Percentiles rank a stretch among this genome's conserved stretches.
Evolutionary conservation across 53 echinoderm and acorn worm genomes (phyloP).

Genomic region (Hippasteria phrygiana): DNA sequence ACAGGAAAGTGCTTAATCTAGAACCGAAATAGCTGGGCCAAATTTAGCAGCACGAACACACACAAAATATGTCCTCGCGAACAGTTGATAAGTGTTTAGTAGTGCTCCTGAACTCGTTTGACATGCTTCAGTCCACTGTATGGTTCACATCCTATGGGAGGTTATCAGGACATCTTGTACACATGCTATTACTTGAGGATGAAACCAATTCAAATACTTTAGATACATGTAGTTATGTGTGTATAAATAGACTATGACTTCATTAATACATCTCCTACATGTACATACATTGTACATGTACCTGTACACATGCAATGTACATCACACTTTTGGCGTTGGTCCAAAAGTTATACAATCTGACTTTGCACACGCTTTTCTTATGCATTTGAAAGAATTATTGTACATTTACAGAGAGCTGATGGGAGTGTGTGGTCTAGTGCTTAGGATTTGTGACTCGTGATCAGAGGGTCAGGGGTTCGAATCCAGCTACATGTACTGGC

Average conservation of each 20-base stretch:
- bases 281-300: constrained; percentile 5
- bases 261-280: neutral
- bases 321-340: too few relatives aligned
- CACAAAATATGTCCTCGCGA: neutral
- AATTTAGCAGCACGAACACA: constrained; percentile 24
- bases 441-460: too few relatives aligned
- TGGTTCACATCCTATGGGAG: neutral
- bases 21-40: constrained; percentile 43
- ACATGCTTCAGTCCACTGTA: neutral
- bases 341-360: too few relatives aligned
- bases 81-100: constrained; percentile 21
- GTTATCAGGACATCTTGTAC: neutral
- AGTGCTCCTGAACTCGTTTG: neutral
- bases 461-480: too few relatives aligned
- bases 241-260: constrained; percentile 13
- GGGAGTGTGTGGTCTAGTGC: too few relatives aligned
- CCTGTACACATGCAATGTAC: too few relatives aligned
- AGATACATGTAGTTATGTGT: neutral
- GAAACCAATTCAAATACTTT: constrained; percentile 2
- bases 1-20: constrained; percentile 52
- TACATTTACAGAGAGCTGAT: too few relatives aligned
- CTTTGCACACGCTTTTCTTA: too few relatives aligned
- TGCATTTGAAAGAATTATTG: too few relatives aligned
- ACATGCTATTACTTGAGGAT: neutral
- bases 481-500: too few relatives aligned